Percentiles rank a stretch among this genome's conserved stretches.
Evolutionary conservation across 2,113 vertebrate genomes (phyloP).

Genomic region (Aspiorhynchus laticeps): DNA sequence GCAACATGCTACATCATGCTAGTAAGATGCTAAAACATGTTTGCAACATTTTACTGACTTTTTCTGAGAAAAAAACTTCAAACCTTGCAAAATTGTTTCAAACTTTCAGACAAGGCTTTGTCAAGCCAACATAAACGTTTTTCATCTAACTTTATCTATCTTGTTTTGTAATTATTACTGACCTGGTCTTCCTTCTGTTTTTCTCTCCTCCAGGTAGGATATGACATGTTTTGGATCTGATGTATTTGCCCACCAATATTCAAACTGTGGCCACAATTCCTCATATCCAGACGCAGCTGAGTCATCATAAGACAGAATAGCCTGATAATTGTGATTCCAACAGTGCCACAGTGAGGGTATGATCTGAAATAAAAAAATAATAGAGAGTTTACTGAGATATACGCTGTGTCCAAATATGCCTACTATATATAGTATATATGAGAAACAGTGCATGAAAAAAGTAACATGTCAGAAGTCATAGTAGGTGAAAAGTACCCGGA

Average conservation of each 20-base stretch:
- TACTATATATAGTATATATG: too few species aligned
- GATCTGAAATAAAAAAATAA: slow-evolving; percentile 58
- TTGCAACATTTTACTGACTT: too few species aligned
- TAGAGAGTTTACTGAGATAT: not conserved
- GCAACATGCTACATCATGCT: too few species aligned
- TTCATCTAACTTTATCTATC: not conserved
- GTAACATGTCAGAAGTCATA: too few species aligned
- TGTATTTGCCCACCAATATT: slow-evolving; percentile 72
- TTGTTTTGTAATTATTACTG: not conserved
- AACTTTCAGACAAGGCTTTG: too few species aligned
- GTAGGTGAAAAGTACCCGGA: too few species aligned
- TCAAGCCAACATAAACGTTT: not conserved
- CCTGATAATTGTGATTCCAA: slow-evolving; percentile 71
- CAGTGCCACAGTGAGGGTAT: slow-evolving; percentile 68
- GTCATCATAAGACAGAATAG: slow-evolving; percentile 74
- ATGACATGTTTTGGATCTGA: slow-evolving; percentile 71
- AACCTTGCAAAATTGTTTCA: too few species aligned
- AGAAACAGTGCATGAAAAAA: too few species aligned
- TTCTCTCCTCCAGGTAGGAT: slow-evolving; percentile 68
- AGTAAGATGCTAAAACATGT: not conserved
- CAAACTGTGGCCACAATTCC: slow-evolving; percentile 70
- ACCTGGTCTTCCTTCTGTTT: slow-evolving; percentile 69
- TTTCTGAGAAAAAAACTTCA: too few species aligned
- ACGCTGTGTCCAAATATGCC: too few species aligned
- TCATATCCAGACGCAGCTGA: slow-evolving; percentile 50